Base-by-base conservation (phyloP, 2,113 vertebrate species). In the Junco hyemalis region DNA sequence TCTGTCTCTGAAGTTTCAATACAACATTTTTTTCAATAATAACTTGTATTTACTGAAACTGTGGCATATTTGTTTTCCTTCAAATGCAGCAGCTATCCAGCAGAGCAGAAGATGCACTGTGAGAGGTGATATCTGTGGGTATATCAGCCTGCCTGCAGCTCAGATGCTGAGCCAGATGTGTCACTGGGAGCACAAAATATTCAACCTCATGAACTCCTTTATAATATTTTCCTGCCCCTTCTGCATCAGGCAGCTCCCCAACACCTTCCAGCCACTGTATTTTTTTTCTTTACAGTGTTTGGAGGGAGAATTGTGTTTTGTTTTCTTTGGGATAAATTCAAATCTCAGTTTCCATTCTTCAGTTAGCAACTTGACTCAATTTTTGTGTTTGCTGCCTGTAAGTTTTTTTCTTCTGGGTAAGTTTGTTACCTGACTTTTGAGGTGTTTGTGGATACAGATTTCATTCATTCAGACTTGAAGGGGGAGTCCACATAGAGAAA, bases 11-110 rank as follows among this genome's bases (percentile, higher is more conserved):
- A 71, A 93, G 68, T 88, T 93, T n/a, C 80, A 81, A 44, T 71
- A 22, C 59, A 50, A 36, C 66, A 22, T 93, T 95, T 95, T 94
- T 81, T 83, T 68, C 90, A 68, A 59, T 29, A 88, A 44, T 59
- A 83, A 81, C 92, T 86, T 95, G 93, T 95, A 96, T 95, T 95
- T 96, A 95, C 90, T 95, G 93, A 71, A 96, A 96, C 90, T 85
- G 11, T 33, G 63, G 12, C 70, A 2, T 50, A 6, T 77, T 90
- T 91, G 35, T 64, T 90, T 80, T 64, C 40, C 85, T 81, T 40
- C 29, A 54, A 88, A 66, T 13, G 20, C 14, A 8, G 21, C 66
- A 54, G 61, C 68, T 64, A 33, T 71, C 72, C 19, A 65, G 68
- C 45, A 26, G 45, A 80, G 50, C 81, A 51, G 81, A 54, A 77